Conservation (phyloP, 2,797 vertebrate species). For the Delichon dasypus region DNA sequence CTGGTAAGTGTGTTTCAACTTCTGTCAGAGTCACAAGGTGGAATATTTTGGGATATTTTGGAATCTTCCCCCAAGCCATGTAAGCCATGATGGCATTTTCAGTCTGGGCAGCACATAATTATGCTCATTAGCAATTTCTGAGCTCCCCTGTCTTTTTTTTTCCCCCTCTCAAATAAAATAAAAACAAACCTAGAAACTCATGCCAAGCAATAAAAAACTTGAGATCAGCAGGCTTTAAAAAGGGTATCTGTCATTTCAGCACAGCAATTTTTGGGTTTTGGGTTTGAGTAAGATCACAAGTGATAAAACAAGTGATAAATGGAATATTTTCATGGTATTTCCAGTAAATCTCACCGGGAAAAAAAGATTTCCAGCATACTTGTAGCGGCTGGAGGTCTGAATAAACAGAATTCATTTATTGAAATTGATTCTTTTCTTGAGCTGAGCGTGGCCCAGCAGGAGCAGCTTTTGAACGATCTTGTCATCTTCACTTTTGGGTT, state of each 20-base stretch:
- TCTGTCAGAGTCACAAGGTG: background rate
- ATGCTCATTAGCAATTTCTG: background rate
- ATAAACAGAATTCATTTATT: constrained; percentile 8
- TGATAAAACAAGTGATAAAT: background rate
- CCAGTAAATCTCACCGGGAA: background rate
- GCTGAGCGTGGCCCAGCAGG: background rate
- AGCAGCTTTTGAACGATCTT: fast-evolving
- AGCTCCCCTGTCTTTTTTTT: background rate
- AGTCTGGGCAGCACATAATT: background rate
- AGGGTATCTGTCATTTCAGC: background rate
- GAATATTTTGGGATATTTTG: constrained; percentile 2
- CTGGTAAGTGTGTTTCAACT: background rate
- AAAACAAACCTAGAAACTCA: background rate
- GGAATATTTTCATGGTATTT: background rate
- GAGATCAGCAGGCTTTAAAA: constrained; percentile 33
- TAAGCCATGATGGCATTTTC: background rate
- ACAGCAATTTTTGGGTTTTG: background rate
- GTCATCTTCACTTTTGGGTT: background rate
- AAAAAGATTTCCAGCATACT: background rate
- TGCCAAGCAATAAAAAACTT: background rate
- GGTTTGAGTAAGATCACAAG: background rate
- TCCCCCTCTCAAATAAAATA: background rate
- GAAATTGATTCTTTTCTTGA: background rate
- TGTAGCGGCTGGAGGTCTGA: background rate
- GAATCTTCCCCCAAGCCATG: background rate